These are phyloP conservation scores for Avahi laniger DNA, from an alignment of 2,797 vertebrate species.

Conservation along the genomic window DNA sequence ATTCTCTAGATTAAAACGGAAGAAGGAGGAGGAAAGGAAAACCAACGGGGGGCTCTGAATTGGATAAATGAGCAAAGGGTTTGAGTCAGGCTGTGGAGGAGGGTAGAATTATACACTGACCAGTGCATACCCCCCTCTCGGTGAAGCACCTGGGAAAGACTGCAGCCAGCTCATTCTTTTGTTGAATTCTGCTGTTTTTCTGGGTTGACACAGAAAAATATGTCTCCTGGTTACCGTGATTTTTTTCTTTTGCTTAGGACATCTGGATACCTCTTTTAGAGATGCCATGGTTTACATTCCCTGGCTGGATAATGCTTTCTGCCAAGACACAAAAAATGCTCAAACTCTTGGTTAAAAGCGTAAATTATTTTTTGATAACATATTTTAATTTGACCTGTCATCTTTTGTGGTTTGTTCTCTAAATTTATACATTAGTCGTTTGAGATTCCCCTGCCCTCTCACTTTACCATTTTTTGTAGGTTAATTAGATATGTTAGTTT, in stretches of 20 bases:
- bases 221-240: not conserved
- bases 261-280: not conserved
- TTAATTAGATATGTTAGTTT: not conserved
- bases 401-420: not conserved
- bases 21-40: not conserved
- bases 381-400: not conserved
- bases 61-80: not conserved
- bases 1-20: not conserved
- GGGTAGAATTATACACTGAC: not conserved
- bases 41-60: rapidly evolving
- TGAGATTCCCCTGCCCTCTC: not conserved
- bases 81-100: not conserved
- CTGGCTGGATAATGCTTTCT: not conserved
- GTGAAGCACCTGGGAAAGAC: not conserved
- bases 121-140: too few relatives aligned
- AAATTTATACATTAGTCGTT: not conserved
- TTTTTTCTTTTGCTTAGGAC: not conserved
- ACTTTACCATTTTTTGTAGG: not conserved
- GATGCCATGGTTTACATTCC: not conserved
- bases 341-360: not conserved
- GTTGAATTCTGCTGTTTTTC: not conserved
- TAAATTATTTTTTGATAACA: not conserved
- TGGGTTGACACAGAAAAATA: not conserved
- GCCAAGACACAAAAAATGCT: not conserved
- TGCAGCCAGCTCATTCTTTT: not conserved